Percentiles rank a stretch among this genome's conserved stretches.
Conservation (phyloP, 2,888 invertebrate genomes). For the Lochmaea capreae region DNA sequence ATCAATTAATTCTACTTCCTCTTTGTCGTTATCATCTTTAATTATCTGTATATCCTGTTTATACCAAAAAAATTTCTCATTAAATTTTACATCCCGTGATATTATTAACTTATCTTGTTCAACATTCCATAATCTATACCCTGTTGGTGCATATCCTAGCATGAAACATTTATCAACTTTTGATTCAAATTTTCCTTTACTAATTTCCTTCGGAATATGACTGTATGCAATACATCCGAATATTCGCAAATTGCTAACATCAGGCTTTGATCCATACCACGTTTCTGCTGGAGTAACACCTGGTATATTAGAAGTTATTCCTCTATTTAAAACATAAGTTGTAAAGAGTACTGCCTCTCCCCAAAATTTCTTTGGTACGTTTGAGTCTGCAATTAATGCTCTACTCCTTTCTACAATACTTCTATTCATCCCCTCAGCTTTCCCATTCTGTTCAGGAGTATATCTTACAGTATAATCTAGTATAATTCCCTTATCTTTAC, state of each 20-base stretch:
- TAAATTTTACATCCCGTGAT: no score
- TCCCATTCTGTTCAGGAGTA: conserved; percentile 48
- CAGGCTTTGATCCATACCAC: conserved; percentile 33
- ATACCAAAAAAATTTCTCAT: no score
- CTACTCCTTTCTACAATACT: conserved; percentile 48
- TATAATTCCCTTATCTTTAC: conserved; percentile 27
- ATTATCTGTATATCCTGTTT: no score
- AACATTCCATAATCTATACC: no score
- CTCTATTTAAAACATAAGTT: conserved; percentile 40
- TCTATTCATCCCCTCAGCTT: conserved; percentile 49
- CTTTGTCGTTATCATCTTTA: no score
- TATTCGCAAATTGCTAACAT: conserved; percentile 29
- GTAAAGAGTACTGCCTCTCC: conserved; percentile 36
- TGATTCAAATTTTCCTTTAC: no score
- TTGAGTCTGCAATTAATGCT: conserved; percentile 44
- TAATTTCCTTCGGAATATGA: no score
- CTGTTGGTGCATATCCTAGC: no score
- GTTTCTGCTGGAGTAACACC: conserved; percentile 29
- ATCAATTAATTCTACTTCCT: no score
- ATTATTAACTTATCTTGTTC: no score
- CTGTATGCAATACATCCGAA: conserved; percentile 23
- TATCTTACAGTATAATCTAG: conserved; percentile 46
- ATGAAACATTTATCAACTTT: no score
- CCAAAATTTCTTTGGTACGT: conserved; percentile 45
- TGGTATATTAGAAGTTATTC: conserved; percentile 27